A percentile compares a stretch with the other conserved stretches of the same genome.
These are phyloP conservation scores for Enteromius argenteus DNA, from an alignment of 2,797 vertebrate species.

Conservation along the genomic window DNA sequence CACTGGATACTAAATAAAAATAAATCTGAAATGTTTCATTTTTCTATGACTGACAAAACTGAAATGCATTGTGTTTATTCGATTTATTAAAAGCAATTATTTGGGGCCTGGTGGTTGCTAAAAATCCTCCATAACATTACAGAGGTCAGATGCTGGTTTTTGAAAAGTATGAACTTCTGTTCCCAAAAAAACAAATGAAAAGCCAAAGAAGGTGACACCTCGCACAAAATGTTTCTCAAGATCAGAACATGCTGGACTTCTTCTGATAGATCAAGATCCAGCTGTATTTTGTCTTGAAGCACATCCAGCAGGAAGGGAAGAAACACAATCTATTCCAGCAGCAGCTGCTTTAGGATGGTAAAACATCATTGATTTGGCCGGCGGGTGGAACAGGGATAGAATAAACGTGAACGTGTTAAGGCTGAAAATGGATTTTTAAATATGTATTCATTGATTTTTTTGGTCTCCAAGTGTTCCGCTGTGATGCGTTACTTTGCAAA, in stretches of 20 bases:
- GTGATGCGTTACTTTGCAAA: constrained; percentile 64
- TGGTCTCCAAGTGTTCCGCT: constrained; percentile 53
- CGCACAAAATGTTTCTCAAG: background rate
- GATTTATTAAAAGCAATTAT: background rate
- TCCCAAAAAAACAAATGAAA: background rate
- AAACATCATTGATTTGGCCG: constrained; percentile 75
- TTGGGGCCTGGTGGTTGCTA: background rate
- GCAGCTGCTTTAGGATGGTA: constrained; percentile 49
- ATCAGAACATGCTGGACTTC: background rate
- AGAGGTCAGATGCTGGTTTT: background rate
- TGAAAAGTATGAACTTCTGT: background rate
- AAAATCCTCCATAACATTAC: background rate
- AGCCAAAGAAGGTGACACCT: background rate
- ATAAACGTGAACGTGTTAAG: constrained; percentile 65
- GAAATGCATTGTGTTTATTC: no score
- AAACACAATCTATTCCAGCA: background rate
- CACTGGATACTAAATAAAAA: no score
- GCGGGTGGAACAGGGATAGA: constrained; percentile 65
- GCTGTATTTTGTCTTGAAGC: background rate
- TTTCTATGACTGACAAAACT: no score
- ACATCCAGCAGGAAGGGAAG: background rate
- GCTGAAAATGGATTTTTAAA: constrained; percentile 68
- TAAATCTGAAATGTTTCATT: no score
- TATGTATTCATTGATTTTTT: constrained; percentile 72
- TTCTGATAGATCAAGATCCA: background rate